Evolutionary conservation across 2,888 invertebrate genomes (phyloP).

Genomic region (Rotaria sp.): DNA sequence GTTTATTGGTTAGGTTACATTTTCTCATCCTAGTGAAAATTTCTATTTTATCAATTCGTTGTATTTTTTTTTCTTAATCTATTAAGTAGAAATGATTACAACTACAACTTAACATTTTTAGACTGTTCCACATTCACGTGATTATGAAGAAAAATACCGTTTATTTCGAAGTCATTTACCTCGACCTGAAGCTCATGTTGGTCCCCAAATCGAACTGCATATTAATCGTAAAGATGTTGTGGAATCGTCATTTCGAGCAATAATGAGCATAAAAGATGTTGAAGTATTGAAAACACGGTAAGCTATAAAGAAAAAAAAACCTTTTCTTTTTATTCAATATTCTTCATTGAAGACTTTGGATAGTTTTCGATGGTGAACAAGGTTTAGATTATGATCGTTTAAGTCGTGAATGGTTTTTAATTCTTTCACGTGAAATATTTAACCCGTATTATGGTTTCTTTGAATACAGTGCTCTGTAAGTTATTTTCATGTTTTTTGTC

Average conservation of each 20-base stretch:
- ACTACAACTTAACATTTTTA: no score
- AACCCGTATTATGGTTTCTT: conserved; percentile 98
- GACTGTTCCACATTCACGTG: not conserved
- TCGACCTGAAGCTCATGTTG: not conserved
- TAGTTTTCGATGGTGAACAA: conserved; percentile 87
- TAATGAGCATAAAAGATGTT: not conserved
- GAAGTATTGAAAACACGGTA: not conserved
- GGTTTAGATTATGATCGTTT: conserved; percentile 92
- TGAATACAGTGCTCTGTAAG: conserved; percentile 95
- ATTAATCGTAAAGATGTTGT: not conserved
- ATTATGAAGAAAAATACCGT: conserved; percentile 15
- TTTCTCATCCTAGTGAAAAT: no score
- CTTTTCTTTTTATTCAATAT: not conserved
- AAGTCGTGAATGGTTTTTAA: conserved; percentile 95
- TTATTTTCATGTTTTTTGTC: no score
- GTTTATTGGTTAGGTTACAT: no score
- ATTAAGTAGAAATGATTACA: no score
- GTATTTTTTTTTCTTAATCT: no score
- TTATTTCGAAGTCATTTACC: not conserved
- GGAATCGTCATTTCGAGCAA: not conserved
- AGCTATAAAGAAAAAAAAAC: not conserved
- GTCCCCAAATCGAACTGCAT: not conserved
- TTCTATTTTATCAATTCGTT: no score
- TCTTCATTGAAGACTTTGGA: conserved; percentile 71
- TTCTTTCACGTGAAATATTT: conserved; percentile 97